Conservation (phyloP, 2,113 vertebrate genomes). For the Athene cunicularia region DNA sequence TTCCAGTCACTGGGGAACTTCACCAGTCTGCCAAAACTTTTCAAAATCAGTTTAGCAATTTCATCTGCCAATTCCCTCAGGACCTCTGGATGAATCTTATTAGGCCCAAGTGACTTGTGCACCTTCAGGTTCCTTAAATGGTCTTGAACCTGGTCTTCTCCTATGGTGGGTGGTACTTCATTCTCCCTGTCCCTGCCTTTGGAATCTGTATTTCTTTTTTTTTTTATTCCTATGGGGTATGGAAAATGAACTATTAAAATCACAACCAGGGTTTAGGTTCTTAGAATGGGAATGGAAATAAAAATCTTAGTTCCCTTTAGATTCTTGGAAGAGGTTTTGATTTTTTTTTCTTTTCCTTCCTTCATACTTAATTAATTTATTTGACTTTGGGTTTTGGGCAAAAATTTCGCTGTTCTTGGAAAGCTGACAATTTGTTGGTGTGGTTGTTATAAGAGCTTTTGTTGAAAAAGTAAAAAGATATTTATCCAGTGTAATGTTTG, state of each 20-base stretch:
- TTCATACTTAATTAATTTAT: not conserved
- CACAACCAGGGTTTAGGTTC: not conserved
- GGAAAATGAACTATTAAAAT: not conserved
- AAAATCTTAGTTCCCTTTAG: not conserved
- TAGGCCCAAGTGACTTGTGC: not conserved
- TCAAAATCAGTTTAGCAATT: not conserved
- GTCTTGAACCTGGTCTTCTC: not conserved
- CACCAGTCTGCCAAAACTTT: not conserved
- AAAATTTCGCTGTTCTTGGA: not conserved
- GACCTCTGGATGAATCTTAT: not conserved
- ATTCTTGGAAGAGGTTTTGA: not conserved
- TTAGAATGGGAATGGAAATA: not conserved
- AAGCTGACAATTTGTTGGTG: not conserved
- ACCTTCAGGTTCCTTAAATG: not conserved
- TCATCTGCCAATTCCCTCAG: not conserved
- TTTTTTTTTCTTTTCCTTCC: not conserved
- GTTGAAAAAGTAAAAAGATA: not conserved
- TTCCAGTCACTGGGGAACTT: not conserved
- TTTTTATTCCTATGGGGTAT: rapidly evolving
- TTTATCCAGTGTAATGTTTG: not conserved
- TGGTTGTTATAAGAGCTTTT: not conserved
- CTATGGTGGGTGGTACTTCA: rapidly evolving
- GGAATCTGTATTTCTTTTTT: not conserved
- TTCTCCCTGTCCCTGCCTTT: not conserved
- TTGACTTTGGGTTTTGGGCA: not conserved